These are phyloP conservation scores for Blennius ocellaris DNA, from an alignment of 2,113 vertebrate genomes.

Conservation along the genomic window DNA sequence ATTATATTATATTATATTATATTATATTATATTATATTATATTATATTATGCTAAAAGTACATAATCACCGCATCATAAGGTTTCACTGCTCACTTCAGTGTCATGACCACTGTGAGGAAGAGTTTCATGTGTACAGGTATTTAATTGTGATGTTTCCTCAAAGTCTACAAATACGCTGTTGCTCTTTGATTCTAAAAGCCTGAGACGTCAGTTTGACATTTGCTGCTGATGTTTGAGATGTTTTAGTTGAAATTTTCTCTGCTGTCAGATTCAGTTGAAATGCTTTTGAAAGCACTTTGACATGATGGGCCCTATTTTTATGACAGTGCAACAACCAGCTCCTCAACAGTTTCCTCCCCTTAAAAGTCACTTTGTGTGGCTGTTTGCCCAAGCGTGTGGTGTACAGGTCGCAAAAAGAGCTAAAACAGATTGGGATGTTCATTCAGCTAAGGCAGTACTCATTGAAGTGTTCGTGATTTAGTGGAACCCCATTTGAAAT, in stretches of 20 bases:
- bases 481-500: no score
- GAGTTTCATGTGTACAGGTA: not conserved
- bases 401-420: no score
- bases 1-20: no score
- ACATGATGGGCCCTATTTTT: not conserved
- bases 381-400: not conserved
- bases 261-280: conserved; percentile 12
- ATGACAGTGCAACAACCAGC: not conserved
- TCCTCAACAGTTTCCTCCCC: not conserved
- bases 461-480: no score
- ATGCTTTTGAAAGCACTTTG: not conserved
- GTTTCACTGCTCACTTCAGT: not conserved
- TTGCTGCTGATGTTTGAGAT: conserved; percentile 26
- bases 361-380: not conserved
- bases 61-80: not conserved
- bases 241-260: conserved; percentile 9
- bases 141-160: not conserved
- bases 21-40: no score
- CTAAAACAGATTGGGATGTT: no score
- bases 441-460: no score
- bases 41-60: no score
- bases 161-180: not conserved
- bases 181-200: conserved; percentile 2
- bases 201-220: conserved; percentile 31
- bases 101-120: not conserved